A percentile compares a stretch with the other conserved stretches of the same genome.
These are phyloP conservation scores for Rhabdophis nuchalis DNA, from an alignment of 2,797 vertebrate genomes.

Conservation along the genomic window DNA sequence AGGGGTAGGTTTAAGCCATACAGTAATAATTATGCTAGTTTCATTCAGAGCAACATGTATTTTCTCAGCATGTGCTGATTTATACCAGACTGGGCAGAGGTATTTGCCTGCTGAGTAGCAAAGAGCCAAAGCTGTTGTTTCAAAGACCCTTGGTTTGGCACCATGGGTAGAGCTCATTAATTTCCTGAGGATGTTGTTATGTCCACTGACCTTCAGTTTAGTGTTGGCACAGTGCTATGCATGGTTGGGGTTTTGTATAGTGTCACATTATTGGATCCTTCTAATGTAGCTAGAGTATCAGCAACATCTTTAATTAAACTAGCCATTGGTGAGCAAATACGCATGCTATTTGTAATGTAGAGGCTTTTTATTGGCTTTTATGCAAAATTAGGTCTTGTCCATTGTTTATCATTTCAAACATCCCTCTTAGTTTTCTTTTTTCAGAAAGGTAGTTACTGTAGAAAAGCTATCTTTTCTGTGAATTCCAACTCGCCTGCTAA, in stretches of 20 bases:
- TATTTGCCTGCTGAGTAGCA: not conserved
- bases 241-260: not conserved
- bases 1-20: not conserved
- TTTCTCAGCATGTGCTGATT: not conserved
- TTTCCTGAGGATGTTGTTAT: not conserved
- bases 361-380: not conserved
- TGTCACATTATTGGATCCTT: not conserved
- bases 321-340: not conserved
- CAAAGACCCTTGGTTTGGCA: not conserved
- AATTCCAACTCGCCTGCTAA: not conserved
- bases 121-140: not conserved
- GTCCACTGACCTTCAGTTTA: not conserved
- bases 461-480: not conserved
- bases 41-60: not conserved
- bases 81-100: not conserved
- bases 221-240: not conserved
- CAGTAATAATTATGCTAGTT: not conserved
- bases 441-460: not conserved
- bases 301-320: not conserved
- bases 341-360: not conserved
- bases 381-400: not conserved
- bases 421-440: not conserved
- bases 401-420: not conserved
- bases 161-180: not conserved
- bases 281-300: not conserved